A percentile compares a stretch with the other conserved stretches of the same genome.
Conservation (phyloP, 2,888 invertebrate species). For the Apamea crenata region DNA sequence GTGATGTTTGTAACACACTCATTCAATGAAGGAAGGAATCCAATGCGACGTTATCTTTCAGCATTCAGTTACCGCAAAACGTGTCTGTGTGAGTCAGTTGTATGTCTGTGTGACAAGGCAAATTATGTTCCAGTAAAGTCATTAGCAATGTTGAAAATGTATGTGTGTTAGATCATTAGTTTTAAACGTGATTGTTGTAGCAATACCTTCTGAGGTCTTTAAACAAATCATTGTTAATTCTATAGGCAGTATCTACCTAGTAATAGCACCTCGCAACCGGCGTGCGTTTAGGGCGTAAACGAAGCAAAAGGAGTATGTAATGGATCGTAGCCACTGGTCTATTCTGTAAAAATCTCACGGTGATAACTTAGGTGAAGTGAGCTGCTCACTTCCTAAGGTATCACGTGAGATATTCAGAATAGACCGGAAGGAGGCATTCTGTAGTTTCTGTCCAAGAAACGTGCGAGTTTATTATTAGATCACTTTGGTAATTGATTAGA, state of each 20-base stretch:
- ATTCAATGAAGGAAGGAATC: conserved; percentile 21
- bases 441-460: neutral
- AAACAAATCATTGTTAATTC: conserved; percentile 3
- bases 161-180: conserved; percentile 18
- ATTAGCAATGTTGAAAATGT: conserved; percentile 19
- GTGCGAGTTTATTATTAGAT: neutral
- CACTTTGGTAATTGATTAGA: conserved; percentile 32
- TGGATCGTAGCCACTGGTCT: neutral
- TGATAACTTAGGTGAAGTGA: neutral
- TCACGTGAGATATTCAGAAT: neutral
- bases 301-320: neutral
- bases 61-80: conserved; percentile 21
- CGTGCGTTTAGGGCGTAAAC: neutral
- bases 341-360: neutral
- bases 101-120: conserved; percentile 12
- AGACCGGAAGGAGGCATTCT: neutral
- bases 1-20: conserved; percentile 30
- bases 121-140: conserved; percentile 5
- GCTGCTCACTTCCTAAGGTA: neutral
- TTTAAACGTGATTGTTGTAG: neutral
- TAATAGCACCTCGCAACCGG: neutral
- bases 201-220: neutral
- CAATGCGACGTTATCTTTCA: conserved; percentile 37
- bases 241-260: neutral
- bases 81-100: conserved; percentile 11